Conservation (phyloP, 2,113 vertebrate genomes). For the Synodontis membranacea region DNA sequence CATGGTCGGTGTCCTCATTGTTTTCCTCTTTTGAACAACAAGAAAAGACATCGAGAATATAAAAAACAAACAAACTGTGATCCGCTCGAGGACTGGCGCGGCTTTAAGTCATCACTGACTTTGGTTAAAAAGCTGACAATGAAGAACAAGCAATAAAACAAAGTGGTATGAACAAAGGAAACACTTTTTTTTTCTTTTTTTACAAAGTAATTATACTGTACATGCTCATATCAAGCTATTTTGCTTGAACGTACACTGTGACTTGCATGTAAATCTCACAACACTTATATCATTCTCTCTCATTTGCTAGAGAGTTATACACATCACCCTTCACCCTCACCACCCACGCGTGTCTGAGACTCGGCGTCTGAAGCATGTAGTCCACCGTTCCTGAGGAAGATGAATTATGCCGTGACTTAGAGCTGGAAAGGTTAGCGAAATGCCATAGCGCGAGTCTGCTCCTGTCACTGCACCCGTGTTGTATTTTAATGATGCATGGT, state of each 20-base stretch:
- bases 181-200: not conserved
- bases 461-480: conserved; percentile 24
- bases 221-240: not conserved
- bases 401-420: conserved; percentile 31
- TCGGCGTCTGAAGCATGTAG: not conserved
- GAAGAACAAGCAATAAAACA: not conserved
- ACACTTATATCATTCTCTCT: not conserved
- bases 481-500: conserved; percentile 19
- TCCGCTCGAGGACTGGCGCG: not conserved
- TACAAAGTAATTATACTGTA: not conserved
- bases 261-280: not conserved
- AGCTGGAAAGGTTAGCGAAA: conserved; percentile 47
- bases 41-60: not conserved
- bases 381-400: conserved; percentile 37
- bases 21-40: not conserved
- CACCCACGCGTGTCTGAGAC: not conserved
- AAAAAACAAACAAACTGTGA: not conserved
- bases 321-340: not conserved
- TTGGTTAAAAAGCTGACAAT: not conserved
- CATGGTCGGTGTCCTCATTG: not conserved
- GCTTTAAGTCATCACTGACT: not conserved
- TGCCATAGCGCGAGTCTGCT: conserved; percentile 31
- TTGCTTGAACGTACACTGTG: not conserved
- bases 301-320: not conserved
- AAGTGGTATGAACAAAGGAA: not conserved